Conservation (phyloP, 2,797 vertebrate genomes). For the Avahi laniger region DNA sequence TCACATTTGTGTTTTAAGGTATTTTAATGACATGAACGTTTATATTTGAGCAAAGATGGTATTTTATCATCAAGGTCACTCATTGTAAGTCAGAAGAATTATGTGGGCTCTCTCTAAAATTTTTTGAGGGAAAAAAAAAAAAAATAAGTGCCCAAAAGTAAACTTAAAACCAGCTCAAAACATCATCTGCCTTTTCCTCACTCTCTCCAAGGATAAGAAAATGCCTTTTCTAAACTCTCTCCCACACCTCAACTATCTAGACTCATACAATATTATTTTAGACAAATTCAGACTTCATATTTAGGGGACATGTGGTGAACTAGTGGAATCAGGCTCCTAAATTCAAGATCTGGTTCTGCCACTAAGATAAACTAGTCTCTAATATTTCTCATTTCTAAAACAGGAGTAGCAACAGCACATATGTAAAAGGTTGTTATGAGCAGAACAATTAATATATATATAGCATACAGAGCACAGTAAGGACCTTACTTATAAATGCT, state of each 20-base stretch:
- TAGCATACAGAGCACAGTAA: not conserved
- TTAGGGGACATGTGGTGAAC: not conserved
- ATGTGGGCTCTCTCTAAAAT: not conserved
- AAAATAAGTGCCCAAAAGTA: not conserved
- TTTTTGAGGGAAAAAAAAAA: not conserved
- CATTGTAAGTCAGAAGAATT: not conserved
- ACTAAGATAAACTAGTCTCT: not conserved
- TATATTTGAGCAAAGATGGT: not conserved
- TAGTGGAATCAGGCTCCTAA: not conserved
- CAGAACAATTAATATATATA: not conserved
- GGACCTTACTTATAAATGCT: not conserved
- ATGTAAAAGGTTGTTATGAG: not conserved
- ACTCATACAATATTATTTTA: not conserved
- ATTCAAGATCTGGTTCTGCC: not conserved
- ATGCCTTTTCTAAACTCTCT: not conserved
- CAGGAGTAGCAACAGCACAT: not conserved
- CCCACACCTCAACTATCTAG: conserved; percentile 1
- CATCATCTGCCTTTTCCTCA: not conserved
- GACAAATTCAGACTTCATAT: not conserved
- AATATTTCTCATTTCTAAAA: not conserved
- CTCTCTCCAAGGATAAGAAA: not conserved
- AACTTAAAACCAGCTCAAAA: not conserved
- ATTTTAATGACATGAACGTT: conserved; percentile 12
- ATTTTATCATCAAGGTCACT: conserved; percentile 34
- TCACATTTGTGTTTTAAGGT: conserved; percentile 11